phyloP scores from a whole-genome alignment of 2,888 invertebrate genomes.

The Arctia plantaginis region DNA sequence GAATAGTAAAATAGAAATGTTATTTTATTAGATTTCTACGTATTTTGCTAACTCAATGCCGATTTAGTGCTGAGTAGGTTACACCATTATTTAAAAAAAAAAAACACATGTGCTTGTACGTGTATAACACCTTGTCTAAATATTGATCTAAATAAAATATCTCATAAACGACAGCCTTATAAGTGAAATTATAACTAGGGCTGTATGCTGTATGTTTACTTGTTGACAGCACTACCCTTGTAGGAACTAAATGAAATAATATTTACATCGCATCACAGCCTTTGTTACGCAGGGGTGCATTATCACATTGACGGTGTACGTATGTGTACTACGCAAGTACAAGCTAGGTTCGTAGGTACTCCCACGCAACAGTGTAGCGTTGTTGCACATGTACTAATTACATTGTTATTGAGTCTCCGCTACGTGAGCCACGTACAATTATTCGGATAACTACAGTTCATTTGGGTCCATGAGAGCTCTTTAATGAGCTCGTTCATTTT shows the following conservation, averaged over 20 bases:
- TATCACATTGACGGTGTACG: not conserved
- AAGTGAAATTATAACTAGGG: too few species aligned
- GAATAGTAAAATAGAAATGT: not conserved
- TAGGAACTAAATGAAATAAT: slow-evolving; percentile 1
- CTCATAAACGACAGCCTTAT: too few species aligned
- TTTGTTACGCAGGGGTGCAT: not conserved
- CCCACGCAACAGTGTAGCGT: slow-evolving; percentile 3
- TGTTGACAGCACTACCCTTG: not conserved
- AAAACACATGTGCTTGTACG: too few species aligned
- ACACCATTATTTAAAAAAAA: not conserved
- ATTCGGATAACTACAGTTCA: slow-evolving; percentile 7
- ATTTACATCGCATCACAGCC: slow-evolving; percentile 6
- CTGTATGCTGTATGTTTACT: not conserved
- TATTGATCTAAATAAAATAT: not conserved
- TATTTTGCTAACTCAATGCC: not conserved
- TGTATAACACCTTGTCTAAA: not conserved
- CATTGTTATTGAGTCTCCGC: not conserved
- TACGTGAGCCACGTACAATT: not conserved
- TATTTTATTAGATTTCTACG: not conserved
- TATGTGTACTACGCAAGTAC: not conserved
- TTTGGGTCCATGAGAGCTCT: not conserved
- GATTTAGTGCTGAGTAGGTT: not conserved
- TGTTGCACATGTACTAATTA: slow-evolving; percentile 3
- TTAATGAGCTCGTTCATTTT: slow-evolving; percentile 6
- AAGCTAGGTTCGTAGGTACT: not conserved